Base-by-base conservation (phyloP, 2,797 vertebrate species). In the Anabas testudineus region DNA sequence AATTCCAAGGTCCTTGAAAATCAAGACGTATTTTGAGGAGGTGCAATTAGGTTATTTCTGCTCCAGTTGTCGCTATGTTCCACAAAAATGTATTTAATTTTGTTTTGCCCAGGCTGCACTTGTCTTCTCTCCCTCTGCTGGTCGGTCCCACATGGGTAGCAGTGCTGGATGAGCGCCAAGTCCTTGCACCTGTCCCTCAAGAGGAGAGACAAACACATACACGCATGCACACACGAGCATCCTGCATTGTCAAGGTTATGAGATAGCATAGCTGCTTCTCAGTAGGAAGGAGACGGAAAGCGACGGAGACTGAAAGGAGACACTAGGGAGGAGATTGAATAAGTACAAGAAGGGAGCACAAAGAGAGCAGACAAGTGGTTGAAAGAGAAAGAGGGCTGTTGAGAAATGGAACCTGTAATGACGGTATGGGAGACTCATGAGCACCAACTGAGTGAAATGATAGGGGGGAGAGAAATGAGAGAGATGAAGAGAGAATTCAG, bases 151-250 rank as follows among this genome's bases (percentile, higher is more conserved):
- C 36, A 56, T 76, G 86, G 81, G 51, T 19, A 46, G 63, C 67
- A 3, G 37, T n/a, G 34, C 61, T 83, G 84, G 83, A 70, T 7
- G 60, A 34, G 57, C 4, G 76, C 85, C 90, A 87, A 89, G 84
- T 88, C 87, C 89, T 87, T 88, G 82, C 85, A 88, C 85, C 90
- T 88, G 88, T 90, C 87, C 86, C 90, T 90, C 85, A 83, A 84
- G 81, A 34, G 70, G 78, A 90, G 58, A 75, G 55, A 76, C 51
- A 81, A 68, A 63, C 72, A 76, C 71, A 53, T 45, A 41, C 60
- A 12, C 34, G 51, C 22, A 9, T 47, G 45, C 21, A 9, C 19
- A 15, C 53, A 5, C 61, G 30, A 12, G 71, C 76, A 76, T 81
- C 82, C 77, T 69, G 74, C 76, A 72, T 86, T 73, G 88, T 90